Percentiles rank a stretch among this genome's conserved stretches.
phyloP scores from a whole-genome alignment of 2,113 vertebrate genomes.

The Nyctibius bracteatus region DNA sequence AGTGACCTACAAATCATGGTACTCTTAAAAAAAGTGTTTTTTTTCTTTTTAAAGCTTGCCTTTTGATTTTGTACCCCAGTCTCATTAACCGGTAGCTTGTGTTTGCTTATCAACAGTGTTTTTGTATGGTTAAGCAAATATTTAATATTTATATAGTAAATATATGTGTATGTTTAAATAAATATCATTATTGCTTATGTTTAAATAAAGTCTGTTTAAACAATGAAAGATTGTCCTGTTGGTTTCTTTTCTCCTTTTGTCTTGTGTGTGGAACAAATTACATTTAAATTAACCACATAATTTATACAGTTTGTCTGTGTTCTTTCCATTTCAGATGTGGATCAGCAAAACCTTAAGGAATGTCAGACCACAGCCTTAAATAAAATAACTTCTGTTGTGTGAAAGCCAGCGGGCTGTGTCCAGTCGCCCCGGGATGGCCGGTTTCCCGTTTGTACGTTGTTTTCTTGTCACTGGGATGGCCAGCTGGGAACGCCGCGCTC shows the following conservation, averaged over 20 bases:
- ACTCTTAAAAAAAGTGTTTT: neutral
- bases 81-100: accelerated
- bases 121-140: neutral
- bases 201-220: neutral
- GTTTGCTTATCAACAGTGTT: neutral
- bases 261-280: neutral
- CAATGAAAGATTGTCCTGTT: neutral
- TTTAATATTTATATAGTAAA: neutral
- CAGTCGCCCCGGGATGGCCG: accelerated
- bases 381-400: accelerated
- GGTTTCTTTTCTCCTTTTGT: neutral
- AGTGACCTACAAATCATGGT: accelerated
- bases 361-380: neutral
- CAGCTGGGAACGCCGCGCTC: neutral
- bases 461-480: accelerated
- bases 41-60: neutral
- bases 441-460: too few species aligned
- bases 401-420: neutral
- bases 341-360: neutral
- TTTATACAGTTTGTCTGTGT: neutral
- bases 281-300: neutral
- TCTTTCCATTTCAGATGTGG: neutral
- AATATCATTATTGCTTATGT: neutral
- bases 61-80: neutral
- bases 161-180: neutral